Conservation (phyloP, 2,797 vertebrate genomes). For the Chrysolophus pictus region DNA sequence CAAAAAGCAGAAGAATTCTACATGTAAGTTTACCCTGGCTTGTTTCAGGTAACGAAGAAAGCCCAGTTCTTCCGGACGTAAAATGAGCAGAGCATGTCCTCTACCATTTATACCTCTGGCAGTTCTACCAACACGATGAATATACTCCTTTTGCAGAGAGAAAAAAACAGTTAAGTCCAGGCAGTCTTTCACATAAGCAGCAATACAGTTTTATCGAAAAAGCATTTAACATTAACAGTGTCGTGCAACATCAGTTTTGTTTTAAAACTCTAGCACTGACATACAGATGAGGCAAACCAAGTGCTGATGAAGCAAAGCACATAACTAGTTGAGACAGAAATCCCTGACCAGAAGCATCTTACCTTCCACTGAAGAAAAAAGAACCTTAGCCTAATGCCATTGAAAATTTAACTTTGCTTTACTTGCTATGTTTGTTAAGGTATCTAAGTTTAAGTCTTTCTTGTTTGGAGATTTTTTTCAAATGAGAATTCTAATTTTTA, state of each 20-base stretch:
- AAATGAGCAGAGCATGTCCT: constrained; percentile 95
- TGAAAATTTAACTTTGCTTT: not conserved
- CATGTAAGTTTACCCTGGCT: constrained; percentile 83
- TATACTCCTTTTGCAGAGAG: constrained; percentile 88
- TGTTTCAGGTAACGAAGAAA: constrained; percentile 97
- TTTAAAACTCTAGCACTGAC: not conserved
- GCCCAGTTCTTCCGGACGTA: constrained; percentile 94
- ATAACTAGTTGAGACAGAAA: not conserved
- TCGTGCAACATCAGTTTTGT: not conserved
- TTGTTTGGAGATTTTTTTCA: not conserved
- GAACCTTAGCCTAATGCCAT: not conserved
- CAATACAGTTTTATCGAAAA: not conserved
- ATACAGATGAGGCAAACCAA: not conserved
- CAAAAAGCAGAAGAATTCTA: not conserved
- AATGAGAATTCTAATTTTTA: not conserved
- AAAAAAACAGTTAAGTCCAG: not conserved
- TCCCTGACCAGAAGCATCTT: not conserved
- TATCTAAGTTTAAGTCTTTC: not conserved
- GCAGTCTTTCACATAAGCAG: not conserved
- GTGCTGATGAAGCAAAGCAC: not conserved
- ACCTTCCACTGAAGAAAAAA: not conserved
- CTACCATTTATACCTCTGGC: constrained; percentile 92
- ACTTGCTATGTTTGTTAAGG: not conserved
- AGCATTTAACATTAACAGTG: not conserved
- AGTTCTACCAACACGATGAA: constrained; percentile 95